Evolutionary conservation across 2,113 vertebrate species (phyloP).

Genomic region (Panthera tigris): DNA sequence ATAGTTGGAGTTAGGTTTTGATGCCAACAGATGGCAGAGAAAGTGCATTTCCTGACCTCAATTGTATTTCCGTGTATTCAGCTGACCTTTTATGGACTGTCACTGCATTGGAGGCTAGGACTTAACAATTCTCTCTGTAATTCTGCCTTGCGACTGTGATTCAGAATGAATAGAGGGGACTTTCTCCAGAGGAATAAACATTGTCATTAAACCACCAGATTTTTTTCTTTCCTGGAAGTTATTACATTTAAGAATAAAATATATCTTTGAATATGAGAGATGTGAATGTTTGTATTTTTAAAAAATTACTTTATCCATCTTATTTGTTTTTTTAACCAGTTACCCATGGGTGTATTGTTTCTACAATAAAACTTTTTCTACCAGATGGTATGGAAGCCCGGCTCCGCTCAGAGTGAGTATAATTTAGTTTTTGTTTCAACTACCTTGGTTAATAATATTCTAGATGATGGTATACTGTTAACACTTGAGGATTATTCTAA

Average conservation of each 20-base stretch:
- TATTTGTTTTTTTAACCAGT: conserved; percentile 89
- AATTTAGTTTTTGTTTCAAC: conserved; percentile 58
- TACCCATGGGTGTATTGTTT: conserved; percentile 99
- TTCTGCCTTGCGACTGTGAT: not conserved
- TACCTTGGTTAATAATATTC: conserved; percentile 48
- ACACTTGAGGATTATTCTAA: conserved; percentile 43
- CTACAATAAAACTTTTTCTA: conserved; percentile 98
- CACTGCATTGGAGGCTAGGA: not conserved
- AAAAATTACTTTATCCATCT: conserved; percentile 61
- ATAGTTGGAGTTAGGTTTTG: not conserved
- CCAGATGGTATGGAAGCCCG: conserved; percentile 99
- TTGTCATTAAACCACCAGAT: conserved; percentile 18
- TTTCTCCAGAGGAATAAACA: conserved; percentile 46
- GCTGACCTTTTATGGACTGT: not conserved
- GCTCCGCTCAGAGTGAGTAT: conserved; percentile 96
- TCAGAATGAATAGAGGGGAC: not conserved
- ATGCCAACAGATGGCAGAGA: not conserved
- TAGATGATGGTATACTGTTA: not conserved
- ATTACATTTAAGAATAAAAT: conserved; percentile 60
- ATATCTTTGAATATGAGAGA: conserved; percentile 28
- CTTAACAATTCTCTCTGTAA: not conserved
- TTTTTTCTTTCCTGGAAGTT: conserved; percentile 29
- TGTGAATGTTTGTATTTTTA: conserved; percentile 45
- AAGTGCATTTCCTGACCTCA: not conserved
- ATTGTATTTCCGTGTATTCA: not conserved